phyloP scores from a whole-genome alignment of 2,888 invertebrate species.

The Apamea epomidion region DNA sequence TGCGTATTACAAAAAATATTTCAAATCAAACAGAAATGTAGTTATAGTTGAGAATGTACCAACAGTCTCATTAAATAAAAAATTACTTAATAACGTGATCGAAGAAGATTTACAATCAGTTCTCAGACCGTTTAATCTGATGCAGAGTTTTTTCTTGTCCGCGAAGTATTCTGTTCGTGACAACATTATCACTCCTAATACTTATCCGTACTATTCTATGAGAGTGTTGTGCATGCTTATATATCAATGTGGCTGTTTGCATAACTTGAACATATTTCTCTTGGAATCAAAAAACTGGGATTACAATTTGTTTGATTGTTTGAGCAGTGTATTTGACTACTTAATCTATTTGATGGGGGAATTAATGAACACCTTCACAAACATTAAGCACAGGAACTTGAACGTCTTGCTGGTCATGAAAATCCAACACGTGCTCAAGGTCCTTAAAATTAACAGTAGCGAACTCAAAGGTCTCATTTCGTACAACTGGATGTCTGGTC shows the following conservation, averaged over 20 bases:
- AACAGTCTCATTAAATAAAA: not conserved
- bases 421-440: slow-evolving; percentile 25
- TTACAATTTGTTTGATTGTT: not conserved
- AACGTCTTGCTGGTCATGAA: slow-evolving; percentile 30
- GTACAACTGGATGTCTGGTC: slow-evolving; percentile 6
- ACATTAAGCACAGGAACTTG: not conserved
- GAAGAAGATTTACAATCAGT: slow-evolving; percentile 32
- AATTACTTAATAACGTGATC: slow-evolving; percentile 10
- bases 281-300: not conserved
- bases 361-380: not conserved
- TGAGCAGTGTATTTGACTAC: not conserved
- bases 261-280: not conserved
- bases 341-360: slow-evolving; percentile 4
- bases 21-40: not conserved
- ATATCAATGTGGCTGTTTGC: not conserved
- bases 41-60: not conserved
- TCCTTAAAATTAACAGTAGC: slow-evolving; percentile 7
- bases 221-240: slow-evolving; percentile 10
- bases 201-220: slow-evolving; percentile 6
- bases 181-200: slow-evolving; percentile 19
- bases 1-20: not conserved
- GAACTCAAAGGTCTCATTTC: not conserved
- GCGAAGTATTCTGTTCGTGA: slow-evolving; percentile 28
- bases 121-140: slow-evolving; percentile 32
- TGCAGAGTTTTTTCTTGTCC: slow-evolving; percentile 30